phyloP scores from a whole-genome alignment of 1,140 invertebrate species.

The Akabosia matsudoensis region DNA sequence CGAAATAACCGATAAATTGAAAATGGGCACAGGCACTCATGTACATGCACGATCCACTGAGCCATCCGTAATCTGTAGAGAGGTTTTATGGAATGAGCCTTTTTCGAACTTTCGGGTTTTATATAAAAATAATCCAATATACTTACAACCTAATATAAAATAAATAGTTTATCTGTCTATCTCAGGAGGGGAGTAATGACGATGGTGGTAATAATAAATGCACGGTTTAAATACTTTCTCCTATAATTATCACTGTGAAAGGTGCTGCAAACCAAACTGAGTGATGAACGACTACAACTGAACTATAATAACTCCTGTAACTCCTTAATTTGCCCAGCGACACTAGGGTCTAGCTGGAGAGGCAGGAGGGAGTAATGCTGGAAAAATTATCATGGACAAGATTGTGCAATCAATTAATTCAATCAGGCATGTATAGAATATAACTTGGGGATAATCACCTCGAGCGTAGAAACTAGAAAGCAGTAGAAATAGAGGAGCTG shows the following conservation, averaged over 20 bases:
- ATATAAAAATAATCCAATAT: too few species aligned
- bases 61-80: too few species aligned
- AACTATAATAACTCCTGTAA: background rate
- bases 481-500: background rate
- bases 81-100: too few species aligned
- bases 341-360: background rate
- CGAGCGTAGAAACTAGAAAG: too few species aligned
- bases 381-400: constrained; percentile 11
- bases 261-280: background rate
- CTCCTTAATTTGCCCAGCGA: background rate
- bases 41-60: too few species aligned
- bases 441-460: background rate
- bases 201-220: background rate
- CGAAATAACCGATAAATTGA: background rate
- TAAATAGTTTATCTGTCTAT: background rate
- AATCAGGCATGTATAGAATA: background rate
- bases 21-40: background rate
- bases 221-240: background rate
- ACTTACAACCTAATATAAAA: background rate
- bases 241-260: background rate
- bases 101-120: too few species aligned
- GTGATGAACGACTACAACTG: background rate
- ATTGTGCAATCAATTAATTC: constrained; percentile 15
- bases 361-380: background rate
- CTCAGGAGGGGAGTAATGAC: background rate